Evolutionary conservation across 64 coral and sea anemone genomes (phyloP).

Genomic region (Anthopleura sola): DNA sequence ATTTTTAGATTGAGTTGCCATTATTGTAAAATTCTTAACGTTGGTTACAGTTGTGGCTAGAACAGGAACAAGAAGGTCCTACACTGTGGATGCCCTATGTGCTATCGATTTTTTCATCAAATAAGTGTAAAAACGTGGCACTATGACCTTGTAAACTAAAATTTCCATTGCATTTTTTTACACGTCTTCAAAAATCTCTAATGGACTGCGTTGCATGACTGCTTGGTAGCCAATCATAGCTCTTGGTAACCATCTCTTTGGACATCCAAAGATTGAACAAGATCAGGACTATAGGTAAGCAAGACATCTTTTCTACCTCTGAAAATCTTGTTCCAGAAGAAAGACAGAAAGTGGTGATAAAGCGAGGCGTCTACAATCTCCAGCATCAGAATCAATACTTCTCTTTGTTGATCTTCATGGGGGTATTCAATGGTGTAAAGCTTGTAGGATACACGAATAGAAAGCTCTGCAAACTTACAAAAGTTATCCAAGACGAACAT

Average conservation of each 20-base stretch:
- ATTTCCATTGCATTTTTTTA: too few relatives aligned
- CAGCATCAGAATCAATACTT: constrained; percentile 31
- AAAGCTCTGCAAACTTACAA: constrained; percentile 43
- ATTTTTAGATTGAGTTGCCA: too few relatives aligned
- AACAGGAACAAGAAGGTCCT: too few relatives aligned
- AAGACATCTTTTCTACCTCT: constrained; percentile 56
- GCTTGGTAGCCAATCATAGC: background rate
- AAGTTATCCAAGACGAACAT: constrained; percentile 64
- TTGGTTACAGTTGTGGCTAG: too few relatives aligned
- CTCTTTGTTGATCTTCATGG: background rate
- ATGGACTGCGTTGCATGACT: too few relatives aligned
- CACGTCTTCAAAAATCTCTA: too few relatives aligned
- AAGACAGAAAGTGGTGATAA: constrained; percentile 61
- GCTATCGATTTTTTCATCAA: too few relatives aligned
- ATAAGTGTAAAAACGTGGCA: too few relatives aligned
- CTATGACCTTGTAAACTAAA: too few relatives aligned
- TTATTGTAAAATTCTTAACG: too few relatives aligned
- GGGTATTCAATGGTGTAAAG: constrained; percentile 41
- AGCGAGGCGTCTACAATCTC: constrained; percentile 54
- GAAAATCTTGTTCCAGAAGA: constrained; percentile 80
- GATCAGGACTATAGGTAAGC: constrained; percentile 21
- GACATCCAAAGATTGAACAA: constrained; percentile 10
- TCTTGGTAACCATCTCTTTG: background rate
- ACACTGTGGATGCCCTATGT: too few relatives aligned
- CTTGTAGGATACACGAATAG: constrained; percentile 58